Evolutionary conservation across 2,113 vertebrate species (phyloP), one percentile per base, ranked within the genome.

Genomic region (Stegastes partitus): DNA sequence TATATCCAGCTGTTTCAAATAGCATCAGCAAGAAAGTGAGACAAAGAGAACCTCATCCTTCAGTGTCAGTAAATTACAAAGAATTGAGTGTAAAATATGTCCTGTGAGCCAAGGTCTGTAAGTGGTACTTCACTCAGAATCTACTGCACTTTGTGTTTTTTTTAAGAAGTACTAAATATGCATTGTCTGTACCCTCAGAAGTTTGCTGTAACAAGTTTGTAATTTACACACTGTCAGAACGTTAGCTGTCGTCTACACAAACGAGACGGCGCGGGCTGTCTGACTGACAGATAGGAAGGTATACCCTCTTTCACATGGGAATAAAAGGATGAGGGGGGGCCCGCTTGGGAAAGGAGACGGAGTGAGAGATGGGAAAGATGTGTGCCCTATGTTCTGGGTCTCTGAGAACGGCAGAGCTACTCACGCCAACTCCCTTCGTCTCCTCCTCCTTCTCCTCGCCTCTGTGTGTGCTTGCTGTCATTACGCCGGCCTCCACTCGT

Each of bases 401-500:
- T 72, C 79, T 84, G 86, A 93, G 76, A 91, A 90, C 19, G 26
- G 69, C 45, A 61, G 26, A 64, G 9, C 62, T 87, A 87, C 96
- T 97, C 92, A 98, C 97, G 50, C 56, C 42, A 71, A 77, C 79
- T 84, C 89, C 91, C 53, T 65, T 77, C 85, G 50, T 91, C 80
- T 89, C 84, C 68, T 74, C 77, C 53, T 85, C 94, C 64, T 82
- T 79, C 77, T 94, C 94, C 12, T 95, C 93, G 73, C 89, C 92
- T 51, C 94, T 82, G 94, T 94, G 96, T 0, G 94, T 96, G 68
- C 91, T 86, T 44, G 95, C 91, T 67, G 96, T 98, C 90, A 94
- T 95, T 74, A 99, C 86, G 21, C 97, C 98, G 23, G 95, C 94
- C 95, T 98, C 97, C 67, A 99, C 95, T 74, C 42, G 93, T n/a